Conservation (phyloP, 1,140 invertebrate species). For the Oscheius sp. region DNA sequence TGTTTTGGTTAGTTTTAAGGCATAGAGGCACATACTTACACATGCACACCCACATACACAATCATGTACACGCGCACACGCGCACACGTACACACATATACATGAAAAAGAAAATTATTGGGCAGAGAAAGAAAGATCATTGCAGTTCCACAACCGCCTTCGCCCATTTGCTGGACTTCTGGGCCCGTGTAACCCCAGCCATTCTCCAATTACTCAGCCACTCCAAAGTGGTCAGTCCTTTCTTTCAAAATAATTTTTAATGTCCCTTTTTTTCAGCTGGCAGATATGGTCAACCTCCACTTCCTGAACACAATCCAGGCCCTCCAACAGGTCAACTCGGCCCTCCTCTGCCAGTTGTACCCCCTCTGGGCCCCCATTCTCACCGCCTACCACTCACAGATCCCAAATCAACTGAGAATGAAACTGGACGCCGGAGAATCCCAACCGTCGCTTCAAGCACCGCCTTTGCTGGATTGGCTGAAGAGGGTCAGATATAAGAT, state of each 20-base stretch:
- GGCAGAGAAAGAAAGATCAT: too few species aligned
- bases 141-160: constrained; percentile 71
- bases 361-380: constrained; percentile 79
- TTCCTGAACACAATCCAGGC: constrained; percentile 92
- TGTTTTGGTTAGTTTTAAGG: constrained; percentile 64
- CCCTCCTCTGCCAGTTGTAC: constrained; percentile 72
- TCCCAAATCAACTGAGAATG: constrained; percentile 80
- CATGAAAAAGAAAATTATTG: too few species aligned
- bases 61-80: too few species aligned
- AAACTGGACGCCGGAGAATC: constrained; percentile 84
- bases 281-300: constrained; percentile 95
- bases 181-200: constrained; percentile 92
- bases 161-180: constrained; percentile 92
- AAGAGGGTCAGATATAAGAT: constrained; percentile 94
- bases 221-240: constrained; percentile 77
- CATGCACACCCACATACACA: too few species aligned
- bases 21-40: too few species aligned
- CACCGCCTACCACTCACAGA: constrained; percentile 77
- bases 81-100: too few species aligned
- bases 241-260: not conserved
- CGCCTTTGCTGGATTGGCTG: constrained; percentile 69
- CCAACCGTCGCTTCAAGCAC: constrained; percentile 54
- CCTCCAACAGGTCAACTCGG: constrained; percentile 88
- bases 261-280: constrained; percentile 69
- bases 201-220: constrained; percentile 87